Evolutionary conservation across 2,113 vertebrate species (phyloP), one percentile per base, ranked within the genome.

Genomic region (Petroica traversi): DNA sequence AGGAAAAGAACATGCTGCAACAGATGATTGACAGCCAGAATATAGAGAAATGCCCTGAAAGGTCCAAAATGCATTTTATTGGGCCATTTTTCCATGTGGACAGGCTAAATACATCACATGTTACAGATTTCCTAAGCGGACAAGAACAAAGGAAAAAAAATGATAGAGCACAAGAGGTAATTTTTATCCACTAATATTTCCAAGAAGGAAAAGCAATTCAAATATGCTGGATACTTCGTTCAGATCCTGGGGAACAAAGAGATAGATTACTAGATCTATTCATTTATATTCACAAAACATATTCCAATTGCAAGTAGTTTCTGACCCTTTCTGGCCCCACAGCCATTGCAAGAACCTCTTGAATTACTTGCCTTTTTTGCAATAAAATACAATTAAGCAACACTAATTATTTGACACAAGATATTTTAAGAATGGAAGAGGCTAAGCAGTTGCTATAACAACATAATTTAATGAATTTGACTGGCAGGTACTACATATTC

Each of bases 331-430:
- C 54, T 91, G 59, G 41, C 38, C 91, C 51, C 72, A 68, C 5
- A 93, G 77, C 49, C 33, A 66, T 62, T 61, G 52, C 29, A 88
- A 81, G 84, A 95, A 83, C 45, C 33, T 94, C 62, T 88, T 89
- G 91, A 93, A 93, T 95, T 84, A 92, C 67, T 59, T 88, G 40
- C 62, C 38, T 93, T 58, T 88, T 95, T 94, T 82, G 80, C 74
- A 76, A 90, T 78, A 88, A 94, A 85, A 92, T 72, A 95, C 61
- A 91, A 92, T 94, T 95, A 94, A 81, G 61, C n/a, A 81, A 28
- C 52, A 72, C 38, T 94, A 88, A 96, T 91, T 96, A 72, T 85
- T 69, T 95, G 84, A 87, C 77, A 71, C 36, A 64, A 87, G 69
- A 29, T 78, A 89, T 73, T 93, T 64, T 57, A 78, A 76, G 28